phyloP scores from a whole-genome alignment of 30 jellyfish, hydroid and myxozoan species.

The Aurelia aurita region DNA sequence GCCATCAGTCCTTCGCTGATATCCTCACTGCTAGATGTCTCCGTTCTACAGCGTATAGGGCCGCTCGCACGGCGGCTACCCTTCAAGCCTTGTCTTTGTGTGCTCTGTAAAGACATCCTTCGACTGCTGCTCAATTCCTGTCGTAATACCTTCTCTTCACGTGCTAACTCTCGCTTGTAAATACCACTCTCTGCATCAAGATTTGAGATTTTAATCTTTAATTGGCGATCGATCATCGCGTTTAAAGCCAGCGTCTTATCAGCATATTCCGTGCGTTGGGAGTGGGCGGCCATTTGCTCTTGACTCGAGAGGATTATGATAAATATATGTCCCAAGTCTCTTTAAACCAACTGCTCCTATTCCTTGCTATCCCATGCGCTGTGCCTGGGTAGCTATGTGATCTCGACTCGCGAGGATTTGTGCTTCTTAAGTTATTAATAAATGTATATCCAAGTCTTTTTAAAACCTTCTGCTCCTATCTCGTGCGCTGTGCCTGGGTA shows the following conservation, averaged over 20 bases:
- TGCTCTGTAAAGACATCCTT: constrained; percentile 46
- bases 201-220: constrained; percentile 65
- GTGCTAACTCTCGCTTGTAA: constrained; percentile 46
- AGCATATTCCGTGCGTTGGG: constrained; percentile 56
- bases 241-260: constrained; percentile 76
- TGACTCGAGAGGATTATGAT: too few species aligned
- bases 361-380: too few species aligned
- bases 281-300: constrained; percentile 49
- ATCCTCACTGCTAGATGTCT: constrained; percentile 22
- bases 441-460: too few species aligned
- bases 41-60: constrained; percentile 44
- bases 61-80: constrained; percentile 58
- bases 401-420: too few species aligned
- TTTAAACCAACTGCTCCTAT: too few species aligned
- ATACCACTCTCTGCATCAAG: constrained; percentile 64
- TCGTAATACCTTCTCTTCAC: constrained; percentile 51
- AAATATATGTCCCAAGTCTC: too few species aligned
- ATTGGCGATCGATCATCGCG: constrained; percentile 71
- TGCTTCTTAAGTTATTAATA: too few species aligned
- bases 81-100: constrained; percentile 12
- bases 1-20: not conserved
- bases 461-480: too few species aligned
- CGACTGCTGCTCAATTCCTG: constrained; percentile 45
- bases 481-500: too few species aligned
- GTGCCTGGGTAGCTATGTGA: too few species aligned